phyloP scores from a whole-genome alignment of 2,113 vertebrate genomes.

The Takifugu flavidus region DNA sequence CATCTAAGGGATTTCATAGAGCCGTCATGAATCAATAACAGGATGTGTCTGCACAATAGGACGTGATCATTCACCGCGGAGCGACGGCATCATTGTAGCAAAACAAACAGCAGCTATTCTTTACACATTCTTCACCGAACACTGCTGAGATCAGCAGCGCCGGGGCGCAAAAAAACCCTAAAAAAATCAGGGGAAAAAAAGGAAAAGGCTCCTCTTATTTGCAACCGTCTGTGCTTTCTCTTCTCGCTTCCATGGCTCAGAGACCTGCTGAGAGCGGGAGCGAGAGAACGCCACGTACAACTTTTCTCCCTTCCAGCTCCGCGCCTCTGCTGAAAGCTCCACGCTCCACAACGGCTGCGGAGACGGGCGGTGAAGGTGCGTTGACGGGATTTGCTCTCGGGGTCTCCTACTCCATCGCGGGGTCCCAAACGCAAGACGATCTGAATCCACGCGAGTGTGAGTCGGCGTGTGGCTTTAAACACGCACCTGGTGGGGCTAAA shows the following conservation, averaged over 20 bases:
- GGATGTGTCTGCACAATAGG: slow-evolving; percentile 28
- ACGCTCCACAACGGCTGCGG: slow-evolving; percentile 33
- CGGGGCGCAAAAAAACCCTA: slow-evolving; percentile 6
- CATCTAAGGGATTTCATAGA: too few relatives aligned
- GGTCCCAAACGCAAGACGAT: too few relatives aligned
- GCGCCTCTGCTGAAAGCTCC: slow-evolving; percentile 11
- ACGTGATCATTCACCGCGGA: slow-evolving; percentile 47
- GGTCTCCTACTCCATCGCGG: neutral
- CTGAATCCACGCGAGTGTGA: too few relatives aligned
- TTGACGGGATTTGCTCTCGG: neutral
- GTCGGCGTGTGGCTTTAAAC: too few relatives aligned
- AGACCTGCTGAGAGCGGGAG: slow-evolving; percentile 49
- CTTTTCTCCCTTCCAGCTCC: slow-evolving; percentile 52
- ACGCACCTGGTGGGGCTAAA: too few relatives aligned
- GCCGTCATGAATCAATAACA: slow-evolving; percentile 29
- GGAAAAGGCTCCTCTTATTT: slow-evolving; percentile 60
- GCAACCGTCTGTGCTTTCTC: slow-evolving; percentile 50
- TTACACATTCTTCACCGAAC: slow-evolving; percentile 38
- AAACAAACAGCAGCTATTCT: slow-evolving; percentile 58
- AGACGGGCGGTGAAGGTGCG: neutral
- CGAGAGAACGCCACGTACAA: slow-evolving; percentile 19
- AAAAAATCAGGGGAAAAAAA: slow-evolving; percentile 2
- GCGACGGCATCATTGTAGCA: slow-evolving; percentile 16
- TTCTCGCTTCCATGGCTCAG: slow-evolving; percentile 61
- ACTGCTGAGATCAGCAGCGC: slow-evolving; percentile 63